Conservation (phyloP, 2,797 vertebrate genomes). For the Salmo trutta region DNA sequence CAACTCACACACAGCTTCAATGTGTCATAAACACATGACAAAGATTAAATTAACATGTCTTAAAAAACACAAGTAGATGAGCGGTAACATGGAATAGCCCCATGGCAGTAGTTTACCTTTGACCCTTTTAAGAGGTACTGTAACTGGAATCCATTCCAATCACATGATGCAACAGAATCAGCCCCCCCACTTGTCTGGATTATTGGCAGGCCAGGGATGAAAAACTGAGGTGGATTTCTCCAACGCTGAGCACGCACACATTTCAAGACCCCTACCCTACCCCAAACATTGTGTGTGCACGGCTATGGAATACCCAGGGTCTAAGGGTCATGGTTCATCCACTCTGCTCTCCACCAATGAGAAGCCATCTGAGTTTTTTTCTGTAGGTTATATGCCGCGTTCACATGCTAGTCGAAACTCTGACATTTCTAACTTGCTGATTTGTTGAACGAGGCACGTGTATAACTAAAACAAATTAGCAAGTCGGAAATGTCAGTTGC, state of each 20-base stretch:
- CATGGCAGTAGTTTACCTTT: constrained; percentile 52
- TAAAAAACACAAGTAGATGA: not conserved
- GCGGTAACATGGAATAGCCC: constrained; percentile 22
- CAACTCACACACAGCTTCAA: not conserved
- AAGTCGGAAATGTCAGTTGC: no score
- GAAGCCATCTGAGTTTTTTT: not conserved
- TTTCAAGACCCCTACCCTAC: constrained; percentile 21
- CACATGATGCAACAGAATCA: not conserved
- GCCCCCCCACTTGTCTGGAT: not conserved
- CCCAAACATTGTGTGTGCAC: not conserved
- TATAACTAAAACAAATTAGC: no score
- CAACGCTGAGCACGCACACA: constrained; percentile 49
- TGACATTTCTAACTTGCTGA: no score
- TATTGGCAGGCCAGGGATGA: not conserved
- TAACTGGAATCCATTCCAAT: constrained; percentile 22
- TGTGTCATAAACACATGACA: not conserved
- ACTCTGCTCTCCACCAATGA: not conserved
- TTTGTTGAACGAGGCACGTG: no score
- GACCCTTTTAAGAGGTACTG: constrained; percentile 34
- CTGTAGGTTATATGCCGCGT: not conserved
- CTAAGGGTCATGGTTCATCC: not conserved
- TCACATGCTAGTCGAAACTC: not conserved
- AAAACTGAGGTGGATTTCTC: not conserved
- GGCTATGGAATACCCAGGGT: constrained; percentile 1
- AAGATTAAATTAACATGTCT: no score